Percentiles rank a stretch among this genome's conserved stretches.
phyloP scores from a whole-genome alignment of 2,888 invertebrate species.

The Seira sanloemensis region DNA sequence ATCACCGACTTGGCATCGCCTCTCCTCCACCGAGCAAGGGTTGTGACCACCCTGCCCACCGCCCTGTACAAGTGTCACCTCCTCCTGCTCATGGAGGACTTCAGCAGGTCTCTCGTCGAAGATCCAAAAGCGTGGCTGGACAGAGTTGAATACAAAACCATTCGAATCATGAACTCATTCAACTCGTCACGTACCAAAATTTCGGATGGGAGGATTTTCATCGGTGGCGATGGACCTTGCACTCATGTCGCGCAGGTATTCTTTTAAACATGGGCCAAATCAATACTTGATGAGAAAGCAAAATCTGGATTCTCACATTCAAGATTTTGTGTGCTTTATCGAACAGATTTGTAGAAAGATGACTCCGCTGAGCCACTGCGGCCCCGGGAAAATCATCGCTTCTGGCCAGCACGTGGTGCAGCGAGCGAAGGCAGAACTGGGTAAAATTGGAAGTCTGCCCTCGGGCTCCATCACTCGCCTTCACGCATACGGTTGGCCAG shows the following conservation, averaged over 20 bases:
- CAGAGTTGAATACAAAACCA: conserved; percentile 58
- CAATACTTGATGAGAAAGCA: neutral
- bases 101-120: conserved; percentile 52
- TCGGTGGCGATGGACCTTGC: conserved; percentile 69
- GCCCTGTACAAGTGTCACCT: conserved; percentile 66
- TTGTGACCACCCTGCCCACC: conserved; percentile 48
- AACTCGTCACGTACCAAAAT: conserved; percentile 43
- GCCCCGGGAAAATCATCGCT: conserved; percentile 64
- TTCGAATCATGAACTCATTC: conserved; percentile 55
- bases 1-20: conserved; percentile 68
- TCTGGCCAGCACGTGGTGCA: conserved; percentile 69
- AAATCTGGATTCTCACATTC: neutral
- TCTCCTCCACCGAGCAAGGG: conserved; percentile 52
- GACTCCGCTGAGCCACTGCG: conserved; percentile 52
- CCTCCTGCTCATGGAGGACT: conserved; percentile 68
- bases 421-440: conserved; percentile 66
- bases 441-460: conserved; percentile 59
- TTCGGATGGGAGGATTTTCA: conserved; percentile 62
- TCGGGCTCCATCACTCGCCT: conserved; percentile 66
- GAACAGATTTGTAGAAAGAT: conserved; percentile 65
- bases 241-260: conserved; percentile 70
- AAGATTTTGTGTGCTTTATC: neutral
- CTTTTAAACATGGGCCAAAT: too few relatives aligned
- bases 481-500: conserved; percentile 72
- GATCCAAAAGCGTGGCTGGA: conserved; percentile 64